Conservation (phyloP, 2,888 invertebrate species). For the Tetrapedia diversipes region DNA sequence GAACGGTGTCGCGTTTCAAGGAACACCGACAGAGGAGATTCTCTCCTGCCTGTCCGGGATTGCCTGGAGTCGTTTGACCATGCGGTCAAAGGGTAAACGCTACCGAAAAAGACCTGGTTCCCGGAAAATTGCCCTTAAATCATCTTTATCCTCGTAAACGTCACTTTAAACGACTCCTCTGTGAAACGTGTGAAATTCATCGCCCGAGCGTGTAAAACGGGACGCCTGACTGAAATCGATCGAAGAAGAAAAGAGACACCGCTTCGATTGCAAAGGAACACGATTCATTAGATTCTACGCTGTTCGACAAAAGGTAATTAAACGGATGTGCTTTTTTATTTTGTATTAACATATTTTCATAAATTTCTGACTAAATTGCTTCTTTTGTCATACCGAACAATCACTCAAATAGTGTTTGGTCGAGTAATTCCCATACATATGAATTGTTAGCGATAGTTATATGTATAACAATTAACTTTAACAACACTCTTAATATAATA, state of each 20-base stretch:
- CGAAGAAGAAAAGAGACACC: neutral
- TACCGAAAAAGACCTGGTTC: constrained; percentile 35
- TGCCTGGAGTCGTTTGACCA: constrained; percentile 31
- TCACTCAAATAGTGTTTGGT: no score
- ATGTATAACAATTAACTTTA: no score
- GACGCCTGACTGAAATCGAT: neutral
- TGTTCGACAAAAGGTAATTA: no score
- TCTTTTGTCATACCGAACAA: no score
- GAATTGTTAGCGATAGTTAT: no score
- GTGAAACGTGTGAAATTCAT: constrained; percentile 26
- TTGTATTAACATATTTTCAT: no score
- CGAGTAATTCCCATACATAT: no score
- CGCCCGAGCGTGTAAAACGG: neutral
- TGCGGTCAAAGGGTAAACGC: constrained; percentile 3
- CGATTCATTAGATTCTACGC: no score
- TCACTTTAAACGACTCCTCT: constrained; percentile 27
- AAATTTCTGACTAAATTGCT: no score
- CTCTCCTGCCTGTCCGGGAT: neutral
- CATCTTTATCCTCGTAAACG: constrained; percentile 42
- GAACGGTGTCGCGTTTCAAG: constrained; percentile 66
- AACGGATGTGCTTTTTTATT: no score
- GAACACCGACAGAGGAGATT: constrained; percentile 42
- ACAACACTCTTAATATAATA: no score
- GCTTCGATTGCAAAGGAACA: no score
- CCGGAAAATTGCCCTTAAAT: constrained; percentile 42